Conservation (phyloP, 2,797 vertebrate species). For the Brachyalestes nurse region DNA sequence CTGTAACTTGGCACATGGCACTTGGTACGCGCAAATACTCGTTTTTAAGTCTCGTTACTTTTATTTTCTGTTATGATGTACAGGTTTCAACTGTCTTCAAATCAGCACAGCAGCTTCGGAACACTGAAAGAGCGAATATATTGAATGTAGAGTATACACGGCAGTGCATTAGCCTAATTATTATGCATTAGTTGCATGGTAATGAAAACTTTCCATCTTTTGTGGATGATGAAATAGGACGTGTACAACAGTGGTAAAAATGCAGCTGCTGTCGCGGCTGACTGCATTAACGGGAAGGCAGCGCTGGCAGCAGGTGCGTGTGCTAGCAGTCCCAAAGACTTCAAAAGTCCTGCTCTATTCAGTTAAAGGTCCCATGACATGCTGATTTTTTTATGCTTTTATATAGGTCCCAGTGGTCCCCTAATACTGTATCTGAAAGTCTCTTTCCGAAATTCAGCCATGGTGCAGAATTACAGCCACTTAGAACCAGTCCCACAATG, state of each 20-base stretch:
- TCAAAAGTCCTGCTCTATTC: too few species aligned
- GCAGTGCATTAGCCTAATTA: neutral
- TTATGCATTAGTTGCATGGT: neutral
- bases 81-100: neutral
- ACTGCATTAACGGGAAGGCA: neutral
- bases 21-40: too few species aligned
- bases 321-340: neutral
- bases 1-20: too few species aligned
- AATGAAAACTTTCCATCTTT: neutral
- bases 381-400: too few species aligned
- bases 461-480: too few species aligned
- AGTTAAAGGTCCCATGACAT: too few species aligned
- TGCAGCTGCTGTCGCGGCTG: neutral
- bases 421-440: too few species aligned
- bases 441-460: too few species aligned
- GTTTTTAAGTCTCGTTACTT: neutral
- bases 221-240: slow-evolving; percentile 13
- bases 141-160: too few species aligned
- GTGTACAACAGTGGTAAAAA: neutral
- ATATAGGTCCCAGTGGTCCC: too few species aligned
- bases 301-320: neutral
- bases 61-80: neutral
- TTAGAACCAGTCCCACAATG: too few species aligned
- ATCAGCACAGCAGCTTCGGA: neutral
- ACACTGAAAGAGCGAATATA: too few species aligned